Percentiles rank a stretch among this genome's conserved stretches.
Conservation (phyloP, 2,113 vertebrate genomes). For the Pelusios castaneus region DNA sequence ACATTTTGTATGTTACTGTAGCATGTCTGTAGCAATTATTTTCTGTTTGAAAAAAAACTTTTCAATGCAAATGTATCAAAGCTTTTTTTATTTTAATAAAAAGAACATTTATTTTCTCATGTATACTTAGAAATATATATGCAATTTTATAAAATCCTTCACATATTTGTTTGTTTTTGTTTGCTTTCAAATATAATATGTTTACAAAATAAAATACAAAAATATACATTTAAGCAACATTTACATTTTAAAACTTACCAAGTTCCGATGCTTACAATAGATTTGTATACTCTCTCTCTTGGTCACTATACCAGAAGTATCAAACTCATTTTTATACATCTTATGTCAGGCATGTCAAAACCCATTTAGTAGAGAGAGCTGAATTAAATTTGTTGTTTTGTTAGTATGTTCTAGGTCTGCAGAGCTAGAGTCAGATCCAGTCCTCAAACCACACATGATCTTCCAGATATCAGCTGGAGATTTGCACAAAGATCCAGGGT, state of each 20-base stretch:
- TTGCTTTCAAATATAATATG: neutral
- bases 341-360: neutral
- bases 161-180: neutral
- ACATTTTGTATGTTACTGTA: conserved; percentile 49
- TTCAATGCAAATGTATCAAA: conserved; percentile 76
- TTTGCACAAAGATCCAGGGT: neutral
- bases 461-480: neutral
- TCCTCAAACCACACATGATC: neutral
- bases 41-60: conserved; percentile 70
- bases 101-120: conserved; percentile 62
- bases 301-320: neutral
- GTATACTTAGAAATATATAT: neutral
- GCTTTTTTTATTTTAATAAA: conserved; percentile 83
- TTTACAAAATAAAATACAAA: neutral
- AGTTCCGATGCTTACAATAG: neutral
- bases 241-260: neutral
- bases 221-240: neutral
- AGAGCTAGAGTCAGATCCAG: neutral
- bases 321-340: neutral
- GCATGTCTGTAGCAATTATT: conserved; percentile 72
- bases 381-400: neutral
- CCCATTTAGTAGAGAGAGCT: neutral
- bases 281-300: neutral
- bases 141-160: neutral
- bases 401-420: neutral